Evolutionary conservation across 2,113 vertebrate genomes (phyloP).

Genomic region (Arvicanthis niloticus): DNA sequence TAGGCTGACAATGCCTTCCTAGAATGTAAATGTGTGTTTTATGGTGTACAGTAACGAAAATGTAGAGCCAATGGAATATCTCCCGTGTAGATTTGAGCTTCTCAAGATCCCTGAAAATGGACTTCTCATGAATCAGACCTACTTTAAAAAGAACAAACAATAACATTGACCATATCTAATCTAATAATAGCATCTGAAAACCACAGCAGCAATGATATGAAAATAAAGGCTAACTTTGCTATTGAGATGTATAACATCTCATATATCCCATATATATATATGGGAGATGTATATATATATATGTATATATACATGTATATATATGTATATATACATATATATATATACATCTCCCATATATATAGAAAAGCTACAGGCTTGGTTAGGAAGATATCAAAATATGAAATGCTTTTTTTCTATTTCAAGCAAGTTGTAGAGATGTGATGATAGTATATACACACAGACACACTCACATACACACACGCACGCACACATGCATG

Average conservation of each 20-base stretch:
- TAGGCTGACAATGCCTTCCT: not conserved
- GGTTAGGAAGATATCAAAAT: not conserved
- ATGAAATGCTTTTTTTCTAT: not conserved
- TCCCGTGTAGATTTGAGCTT: not conserved
- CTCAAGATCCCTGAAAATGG: not conserved
- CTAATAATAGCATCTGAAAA: not conserved
- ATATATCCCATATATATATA: too few species aligned
- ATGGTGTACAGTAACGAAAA: not conserved
- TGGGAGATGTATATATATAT: too few species aligned
- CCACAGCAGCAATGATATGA: not conserved
- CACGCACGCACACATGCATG: not conserved
- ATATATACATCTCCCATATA: too few species aligned
- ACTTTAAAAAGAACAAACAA: not conserved
- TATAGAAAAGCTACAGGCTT: not conserved
- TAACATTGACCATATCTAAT: not conserved
- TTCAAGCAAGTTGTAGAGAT: not conserved
- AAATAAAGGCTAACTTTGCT: not conserved
- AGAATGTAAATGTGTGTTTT: slow-evolving; percentile 32
- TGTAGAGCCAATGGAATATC: not conserved
- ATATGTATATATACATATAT: too few species aligned
- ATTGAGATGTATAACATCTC: not conserved
- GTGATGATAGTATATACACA: not conserved
- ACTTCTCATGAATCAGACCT: not conserved
- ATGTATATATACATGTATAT: too few species aligned
- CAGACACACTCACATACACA: too few species aligned